Evolutionary conservation across 2,888 invertebrate species (phyloP), one percentile per base, ranked within the genome.

Genomic region (Mellilla xanthometata): DNA sequence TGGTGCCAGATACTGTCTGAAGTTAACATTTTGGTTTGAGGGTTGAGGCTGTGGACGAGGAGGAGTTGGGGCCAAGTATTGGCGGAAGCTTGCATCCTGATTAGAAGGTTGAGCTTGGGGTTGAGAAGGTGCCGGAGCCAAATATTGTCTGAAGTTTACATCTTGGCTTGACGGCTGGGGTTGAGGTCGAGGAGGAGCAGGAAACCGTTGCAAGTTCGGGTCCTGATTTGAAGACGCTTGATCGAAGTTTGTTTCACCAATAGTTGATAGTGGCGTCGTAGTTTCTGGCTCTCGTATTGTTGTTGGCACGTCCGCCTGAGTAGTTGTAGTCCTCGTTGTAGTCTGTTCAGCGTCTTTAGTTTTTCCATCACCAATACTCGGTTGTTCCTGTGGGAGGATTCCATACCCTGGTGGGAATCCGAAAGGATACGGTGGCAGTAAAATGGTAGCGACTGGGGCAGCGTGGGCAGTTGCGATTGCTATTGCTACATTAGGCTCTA

Each of bases 381-480:
- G 67, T 40, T 76, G 73, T 43, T 62, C 59, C 15, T 74, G 67
- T 8, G 81, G 79, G 15, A 81, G 60, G 12, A 86, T 68, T 12
- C 79, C 81, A 33, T 81, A 67, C 3, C 69, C 66, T 3, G 80
- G 81, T 24, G 86, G 84, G n/a, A 73, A 70, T 39, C 81, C 86
- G 13, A 88, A 86, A 0, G 86, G 86, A 36, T 84, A 89, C 0
- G 88, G 86, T 0, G 89, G 88, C 3, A 89, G 63, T 3, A 89
- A 61, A 23, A 89, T 77, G 1, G 89, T 88, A 0, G 86, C 82
- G 0, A 86, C 84, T 11, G 88, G 87, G 2, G 87, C 85, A 1
- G 85, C 83, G 22, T 87, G 79, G 1, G 89, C 84, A 1, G 86
- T 87, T 1, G 89, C 88, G 4, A 88, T 54, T 6, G 89, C 88